Conservation (phyloP, 1,140 invertebrate genomes). For the Drosophila murphyi region DNA sequence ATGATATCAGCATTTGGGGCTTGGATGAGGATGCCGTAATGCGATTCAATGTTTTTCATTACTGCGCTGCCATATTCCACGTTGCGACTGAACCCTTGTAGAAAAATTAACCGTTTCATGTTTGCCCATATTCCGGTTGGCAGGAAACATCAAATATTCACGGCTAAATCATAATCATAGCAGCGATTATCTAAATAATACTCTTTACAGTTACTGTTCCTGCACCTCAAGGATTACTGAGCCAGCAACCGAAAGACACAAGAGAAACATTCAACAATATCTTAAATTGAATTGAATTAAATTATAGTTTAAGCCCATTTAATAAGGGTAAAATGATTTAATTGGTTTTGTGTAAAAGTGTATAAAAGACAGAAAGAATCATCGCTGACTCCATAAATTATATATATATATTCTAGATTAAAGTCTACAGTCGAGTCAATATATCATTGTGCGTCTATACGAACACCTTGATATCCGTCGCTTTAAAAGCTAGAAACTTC, state of each 20-base stretch:
- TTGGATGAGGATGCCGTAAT: conserved; percentile 19
- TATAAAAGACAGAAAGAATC: too few relatives aligned
- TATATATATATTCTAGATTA: too few relatives aligned
- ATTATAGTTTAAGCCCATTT: too few relatives aligned
- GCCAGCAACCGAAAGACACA: background rate
- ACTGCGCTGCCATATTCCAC: conserved; percentile 4
- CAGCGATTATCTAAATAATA: conserved; percentile 26
- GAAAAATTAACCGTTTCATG: conserved; percentile 10
- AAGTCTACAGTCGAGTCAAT: too few relatives aligned
- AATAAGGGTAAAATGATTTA: too few relatives aligned
- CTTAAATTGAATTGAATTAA: too few relatives aligned
- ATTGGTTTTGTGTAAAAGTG: too few relatives aligned
- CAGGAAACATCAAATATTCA: conserved; percentile 24
- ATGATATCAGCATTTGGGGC: conserved; percentile 24
- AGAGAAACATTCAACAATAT: too few relatives aligned
- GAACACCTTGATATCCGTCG: too few relatives aligned
- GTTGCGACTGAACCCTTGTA: background rate
- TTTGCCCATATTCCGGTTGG: conserved; percentile 10
- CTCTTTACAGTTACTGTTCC: background rate
- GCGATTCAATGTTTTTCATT: conserved; percentile 52
- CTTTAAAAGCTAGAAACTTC: too few relatives aligned
- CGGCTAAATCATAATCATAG: conserved; percentile 26
- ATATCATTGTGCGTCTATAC: too few relatives aligned
- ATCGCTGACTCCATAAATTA: too few relatives aligned
- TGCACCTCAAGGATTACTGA: background rate